Evolutionary conservation across 2,888 invertebrate species (phyloP).

Genomic region (Nomada goodeniana): DNA sequence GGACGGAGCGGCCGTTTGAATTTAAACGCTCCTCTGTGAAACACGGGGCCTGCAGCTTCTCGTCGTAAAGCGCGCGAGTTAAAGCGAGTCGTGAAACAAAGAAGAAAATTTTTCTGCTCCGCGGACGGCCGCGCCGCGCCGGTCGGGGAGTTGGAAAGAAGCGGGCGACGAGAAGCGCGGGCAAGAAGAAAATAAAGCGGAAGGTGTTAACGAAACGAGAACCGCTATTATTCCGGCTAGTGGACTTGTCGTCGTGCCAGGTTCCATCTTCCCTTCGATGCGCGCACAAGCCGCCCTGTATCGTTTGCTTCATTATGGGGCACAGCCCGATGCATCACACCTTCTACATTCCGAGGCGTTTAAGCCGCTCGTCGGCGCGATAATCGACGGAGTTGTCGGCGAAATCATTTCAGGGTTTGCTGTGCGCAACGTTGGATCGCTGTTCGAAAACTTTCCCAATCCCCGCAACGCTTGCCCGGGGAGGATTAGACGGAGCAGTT

Average conservation of each 20-base stretch:
- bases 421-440: too few relatives aligned
- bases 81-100: constrained; percentile 60
- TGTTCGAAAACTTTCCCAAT: too few relatives aligned
- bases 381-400: neutral
- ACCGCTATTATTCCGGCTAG: constrained; percentile 51
- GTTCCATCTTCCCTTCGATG: constrained; percentile 18
- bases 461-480: too few relatives aligned
- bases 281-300: neutral
- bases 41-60: neutral
- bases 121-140: neutral
- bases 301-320: constrained; percentile 30
- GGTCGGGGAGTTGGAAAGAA: neutral
- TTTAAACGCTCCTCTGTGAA: constrained; percentile 57
- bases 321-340: neutral
- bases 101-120: constrained; percentile 42
- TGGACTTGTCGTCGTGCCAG: constrained; percentile 47
- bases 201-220: constrained; percentile 57
- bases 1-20: constrained; percentile 60
- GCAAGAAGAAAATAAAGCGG: constrained; percentile 45
- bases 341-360: neutral
- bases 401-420: neutral
- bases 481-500: too few relatives aligned
- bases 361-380: neutral
- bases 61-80: constrained; percentile 57
- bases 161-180: constrained; percentile 6